Base-by-base conservation (phyloP, 2,888 invertebrate genomes). In the Gandaritis pyraliata region DNA sequence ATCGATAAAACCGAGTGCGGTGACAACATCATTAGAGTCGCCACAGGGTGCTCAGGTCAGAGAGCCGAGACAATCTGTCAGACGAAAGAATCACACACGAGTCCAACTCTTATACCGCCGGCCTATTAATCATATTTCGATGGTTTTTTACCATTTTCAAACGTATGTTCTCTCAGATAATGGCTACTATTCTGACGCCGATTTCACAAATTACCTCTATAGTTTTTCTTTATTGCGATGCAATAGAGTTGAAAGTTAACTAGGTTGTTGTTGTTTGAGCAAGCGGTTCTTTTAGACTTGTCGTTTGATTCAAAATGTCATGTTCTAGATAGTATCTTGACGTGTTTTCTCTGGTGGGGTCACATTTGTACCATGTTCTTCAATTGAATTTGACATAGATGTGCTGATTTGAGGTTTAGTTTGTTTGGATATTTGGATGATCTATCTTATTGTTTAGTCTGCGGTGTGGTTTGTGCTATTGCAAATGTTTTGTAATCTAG, bases 31-130 rank as follows among this genome's bases (percentile, higher is more conserved):
- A 88, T 88, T 85, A 88, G 78, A 76, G 82, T 81, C 91, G 77
- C 91, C 76, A 76, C 88, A 88, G 91, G 91, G 89, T 80, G 89
- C 89, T 86, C 80, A 79, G 90, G 90, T 88, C 89, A 89, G 83
- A 86, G 85, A 88, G 87, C 78, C 85, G 90, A 89, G 91, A 91
- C 92, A 91, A 92, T 92, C 91, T 91, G 92, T 92, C 92, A 92
- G 87, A 88, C 83, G 83, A 86, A 86, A 87, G 90, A 90, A 91
- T 91, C 91, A 90, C 90, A 90, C 90, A 90, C 85, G 87, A 87
- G 81, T 79, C 74, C 79, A 76, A 76, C 75, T 80, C 87, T 80
- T 80, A 76, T 78, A 78, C 82, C 85, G 84, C 83, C 80, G 85
- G 76, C 88, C 89, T 90, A 92, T 92, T 90, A 90, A 92, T 92